Percentiles rank a stretch among this genome's conserved stretches.
Evolutionary conservation across 2,797 vertebrate species (phyloP).

Genomic region (Peromyscus aztecus): DNA sequence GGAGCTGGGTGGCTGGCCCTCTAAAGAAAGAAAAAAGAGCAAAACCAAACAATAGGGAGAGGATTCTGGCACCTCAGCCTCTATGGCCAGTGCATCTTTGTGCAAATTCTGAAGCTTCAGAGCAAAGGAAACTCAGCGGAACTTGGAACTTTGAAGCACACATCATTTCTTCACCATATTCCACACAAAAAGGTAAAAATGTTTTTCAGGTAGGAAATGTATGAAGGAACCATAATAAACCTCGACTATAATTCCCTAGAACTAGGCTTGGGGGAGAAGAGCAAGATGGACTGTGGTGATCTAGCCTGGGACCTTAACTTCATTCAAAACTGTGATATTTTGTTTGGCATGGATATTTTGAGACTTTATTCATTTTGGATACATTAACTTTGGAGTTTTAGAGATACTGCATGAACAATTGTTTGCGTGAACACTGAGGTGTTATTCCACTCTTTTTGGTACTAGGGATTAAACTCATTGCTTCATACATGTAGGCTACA

Average conservation of each 20-base stretch:
- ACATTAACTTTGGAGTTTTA: conserved; percentile 2
- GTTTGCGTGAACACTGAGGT: background rate
- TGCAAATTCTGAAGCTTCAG: background rate
- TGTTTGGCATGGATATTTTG: background rate
- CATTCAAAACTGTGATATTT: conserved; percentile 13
- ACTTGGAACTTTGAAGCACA: background rate
- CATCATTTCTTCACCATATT: background rate
- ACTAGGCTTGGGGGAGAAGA: too few relatives aligned
- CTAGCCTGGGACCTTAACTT: background rate
- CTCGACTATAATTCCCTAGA: background rate
- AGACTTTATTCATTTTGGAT: background rate
- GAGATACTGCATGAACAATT: background rate
- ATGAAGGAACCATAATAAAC: background rate
- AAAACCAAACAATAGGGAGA: background rate
- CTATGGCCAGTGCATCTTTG: background rate
- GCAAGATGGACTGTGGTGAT: background rate
- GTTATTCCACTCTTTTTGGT: background rate
- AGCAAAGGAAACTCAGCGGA: background rate
- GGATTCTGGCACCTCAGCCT: background rate
- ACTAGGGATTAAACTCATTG: background rate
- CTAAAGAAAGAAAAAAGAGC: too few relatives aligned
- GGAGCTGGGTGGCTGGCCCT: too few relatives aligned
- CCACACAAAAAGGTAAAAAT: background rate
- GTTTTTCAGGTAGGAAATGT: background rate
- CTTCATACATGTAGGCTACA: background rate